These are phyloP conservation scores for Datnioides undecimradiatus DNA, from an alignment of 2,113 vertebrate genomes.

Conservation along the genomic window DNA sequence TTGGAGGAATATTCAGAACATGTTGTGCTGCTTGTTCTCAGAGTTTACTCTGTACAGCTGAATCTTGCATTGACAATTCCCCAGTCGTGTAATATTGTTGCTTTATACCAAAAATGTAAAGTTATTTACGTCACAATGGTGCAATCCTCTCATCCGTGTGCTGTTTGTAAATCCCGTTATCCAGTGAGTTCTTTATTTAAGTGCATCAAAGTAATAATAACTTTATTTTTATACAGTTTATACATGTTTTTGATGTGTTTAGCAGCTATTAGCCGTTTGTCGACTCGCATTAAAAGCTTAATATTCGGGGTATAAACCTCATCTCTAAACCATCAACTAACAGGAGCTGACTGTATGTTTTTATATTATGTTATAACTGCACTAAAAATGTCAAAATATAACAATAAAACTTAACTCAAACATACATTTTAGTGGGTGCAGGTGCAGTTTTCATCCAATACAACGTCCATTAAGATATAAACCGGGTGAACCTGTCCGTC, in stretches of 20 bases:
- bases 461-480: too few relatives aligned
- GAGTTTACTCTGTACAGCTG: neutral
- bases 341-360: too few relatives aligned
- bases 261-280: constrained; percentile 66
- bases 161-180: constrained; percentile 52
- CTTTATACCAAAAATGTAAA: constrained; percentile 74
- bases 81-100: constrained; percentile 29
- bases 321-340: constrained; percentile 8
- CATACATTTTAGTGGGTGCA: too few relatives aligned
- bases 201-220: constrained; percentile 69
- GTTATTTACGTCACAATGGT: constrained; percentile 32
- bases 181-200: constrained; percentile 38
- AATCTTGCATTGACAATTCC: constrained; percentile 18
- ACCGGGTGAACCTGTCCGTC: too few relatives aligned
- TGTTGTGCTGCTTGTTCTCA: constrained; percentile 18
- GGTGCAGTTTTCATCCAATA: too few relatives aligned
- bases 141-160: constrained; percentile 46
- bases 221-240: constrained; percentile 83
- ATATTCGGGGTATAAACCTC: neutral
- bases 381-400: too few relatives aligned
- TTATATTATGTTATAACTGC: too few relatives aligned
- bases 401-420: too few relatives aligned
- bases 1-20: neutral
- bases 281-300: neutral
- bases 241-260: constrained; percentile 81